phyloP scores from a whole-genome alignment of 1,140 invertebrate genomes.

The Amphibalanus amphitrite region DNA sequence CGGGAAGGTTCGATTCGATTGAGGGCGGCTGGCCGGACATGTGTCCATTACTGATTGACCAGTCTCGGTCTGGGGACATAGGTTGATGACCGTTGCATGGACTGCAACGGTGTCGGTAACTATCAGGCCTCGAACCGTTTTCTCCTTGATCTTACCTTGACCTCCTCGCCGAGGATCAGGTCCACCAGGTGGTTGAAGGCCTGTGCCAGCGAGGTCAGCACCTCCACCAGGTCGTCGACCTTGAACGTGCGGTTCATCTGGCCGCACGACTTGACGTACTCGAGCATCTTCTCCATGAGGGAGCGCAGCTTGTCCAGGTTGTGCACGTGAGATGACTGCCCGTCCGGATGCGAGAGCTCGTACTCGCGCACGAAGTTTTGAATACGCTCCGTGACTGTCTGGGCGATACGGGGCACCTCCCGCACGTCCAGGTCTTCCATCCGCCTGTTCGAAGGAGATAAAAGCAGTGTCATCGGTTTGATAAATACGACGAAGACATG shows the following conservation, averaged over 20 bases:
- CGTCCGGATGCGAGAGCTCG: background rate
- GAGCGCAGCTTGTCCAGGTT: slow-evolving; percentile 10
- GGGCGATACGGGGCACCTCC: background rate
- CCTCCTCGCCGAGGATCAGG: slow-evolving; percentile 23
- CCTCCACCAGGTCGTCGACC: slow-evolving; percentile 21
- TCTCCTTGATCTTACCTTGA: slow-evolving; percentile 20
- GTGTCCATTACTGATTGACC: too few relatives aligned
- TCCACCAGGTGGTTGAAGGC: slow-evolving; percentile 30
- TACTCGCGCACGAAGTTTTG: slow-evolving; percentile 2
- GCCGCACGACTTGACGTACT: background rate
- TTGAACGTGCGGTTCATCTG: slow-evolving; percentile 2
- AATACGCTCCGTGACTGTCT: background rate
- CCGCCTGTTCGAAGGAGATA: background rate
- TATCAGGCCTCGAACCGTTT: too few relatives aligned
- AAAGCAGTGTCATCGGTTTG: background rate
- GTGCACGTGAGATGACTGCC: background rate
- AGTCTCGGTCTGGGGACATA: too few relatives aligned
- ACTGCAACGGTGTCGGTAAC: too few relatives aligned
- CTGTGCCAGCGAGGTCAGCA: slow-evolving; percentile 25
- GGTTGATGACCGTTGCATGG: too few relatives aligned
- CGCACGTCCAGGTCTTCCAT: background rate
- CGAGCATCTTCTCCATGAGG: slow-evolving; percentile 9
- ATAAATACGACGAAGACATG: background rate
- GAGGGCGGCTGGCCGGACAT: too few relatives aligned
- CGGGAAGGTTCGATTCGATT: too few relatives aligned